Evolutionary conservation across 2,113 vertebrate species (phyloP).

Genomic region (Misgurnus mizolepis): DNA sequence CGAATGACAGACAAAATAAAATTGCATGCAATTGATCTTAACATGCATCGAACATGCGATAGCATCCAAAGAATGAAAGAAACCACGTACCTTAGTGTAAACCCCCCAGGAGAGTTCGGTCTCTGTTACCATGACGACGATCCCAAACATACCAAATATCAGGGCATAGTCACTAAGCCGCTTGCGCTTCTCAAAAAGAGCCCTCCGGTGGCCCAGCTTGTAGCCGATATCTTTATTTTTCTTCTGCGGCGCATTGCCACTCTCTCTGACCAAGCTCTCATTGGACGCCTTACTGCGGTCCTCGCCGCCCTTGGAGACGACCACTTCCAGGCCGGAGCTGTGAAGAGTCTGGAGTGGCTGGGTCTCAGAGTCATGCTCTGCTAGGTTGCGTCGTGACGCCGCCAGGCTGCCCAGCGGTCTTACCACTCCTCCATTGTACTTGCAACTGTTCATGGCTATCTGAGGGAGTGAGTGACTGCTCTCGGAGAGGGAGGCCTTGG

Average conservation of each 20-base stretch:
- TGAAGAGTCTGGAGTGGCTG: constrained; percentile 73
- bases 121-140: constrained; percentile 94
- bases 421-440: constrained; percentile 80
- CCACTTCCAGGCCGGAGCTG: constrained; percentile 80
- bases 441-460: constrained; percentile 79
- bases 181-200: constrained; percentile 91
- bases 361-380: constrained; percentile 72
- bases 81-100: constrained; percentile 84
- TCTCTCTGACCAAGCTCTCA: constrained; percentile 58
- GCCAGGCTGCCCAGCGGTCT: constrained; percentile 72
- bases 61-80: not conserved
- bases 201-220: constrained; percentile 86
- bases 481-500: constrained; percentile 66
- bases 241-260: constrained; percentile 65
- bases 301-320: constrained; percentile 78
- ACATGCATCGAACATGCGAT: too few relatives aligned
- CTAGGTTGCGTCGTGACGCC: constrained; percentile 64
- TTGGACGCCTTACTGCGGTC: constrained; percentile 72
- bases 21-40: too few relatives aligned
- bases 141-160: constrained; percentile 95
- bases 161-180: constrained; percentile 92
- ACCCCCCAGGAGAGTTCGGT: constrained; percentile 92
- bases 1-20: too few relatives aligned
- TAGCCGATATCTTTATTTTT: constrained; percentile 83
- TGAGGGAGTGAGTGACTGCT: constrained; percentile 62